These are phyloP conservation scores for Megastigmus dorsalis DNA, from an alignment of 2,888 invertebrate species.

Conservation along the genomic window DNA sequence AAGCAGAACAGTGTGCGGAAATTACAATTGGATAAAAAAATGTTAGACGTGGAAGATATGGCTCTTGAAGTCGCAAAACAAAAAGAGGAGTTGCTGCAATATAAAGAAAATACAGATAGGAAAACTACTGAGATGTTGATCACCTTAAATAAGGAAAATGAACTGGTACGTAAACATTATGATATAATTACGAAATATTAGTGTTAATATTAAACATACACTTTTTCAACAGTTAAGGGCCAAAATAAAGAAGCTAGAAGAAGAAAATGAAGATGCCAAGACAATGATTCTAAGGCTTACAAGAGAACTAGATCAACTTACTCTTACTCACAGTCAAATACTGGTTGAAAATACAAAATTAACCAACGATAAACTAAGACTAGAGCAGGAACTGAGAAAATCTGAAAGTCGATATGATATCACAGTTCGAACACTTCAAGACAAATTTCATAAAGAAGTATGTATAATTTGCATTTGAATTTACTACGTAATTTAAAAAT, in stretches of 20 bases:
- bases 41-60: slow-evolving; percentile 74
- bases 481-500: neutral
- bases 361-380: slow-evolving; percentile 81
- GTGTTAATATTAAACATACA: slow-evolving; percentile 2
- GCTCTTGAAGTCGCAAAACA: slow-evolving; percentile 74
- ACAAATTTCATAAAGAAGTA: slow-evolving; percentile 71
- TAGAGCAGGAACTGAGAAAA: slow-evolving; percentile 81
- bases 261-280: slow-evolving; percentile 70
- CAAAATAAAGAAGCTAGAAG: slow-evolving; percentile 67
- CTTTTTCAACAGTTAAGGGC: slow-evolving; percentile 23
- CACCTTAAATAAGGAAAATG: slow-evolving; percentile 67
- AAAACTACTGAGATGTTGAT: slow-evolving; percentile 66
- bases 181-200: neutral
- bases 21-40: slow-evolving; percentile 76
- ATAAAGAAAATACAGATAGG: slow-evolving; percentile 67
- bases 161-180: slow-evolving; percentile 59
- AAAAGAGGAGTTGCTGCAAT: slow-evolving; percentile 68
- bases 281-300: slow-evolving; percentile 78
- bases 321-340: slow-evolving; percentile 84
- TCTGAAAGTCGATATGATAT: slow-evolving; percentile 66
- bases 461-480: slow-evolving; percentile 34
- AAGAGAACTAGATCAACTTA: slow-evolving; percentile 82
- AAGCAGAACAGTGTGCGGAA: slow-evolving; percentile 78
- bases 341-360: slow-evolving; percentile 84
- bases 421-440: slow-evolving; percentile 65